Evolutionary conservation across 2,888 invertebrate genomes (phyloP).

Genomic region (Dasypogon diadema): DNA sequence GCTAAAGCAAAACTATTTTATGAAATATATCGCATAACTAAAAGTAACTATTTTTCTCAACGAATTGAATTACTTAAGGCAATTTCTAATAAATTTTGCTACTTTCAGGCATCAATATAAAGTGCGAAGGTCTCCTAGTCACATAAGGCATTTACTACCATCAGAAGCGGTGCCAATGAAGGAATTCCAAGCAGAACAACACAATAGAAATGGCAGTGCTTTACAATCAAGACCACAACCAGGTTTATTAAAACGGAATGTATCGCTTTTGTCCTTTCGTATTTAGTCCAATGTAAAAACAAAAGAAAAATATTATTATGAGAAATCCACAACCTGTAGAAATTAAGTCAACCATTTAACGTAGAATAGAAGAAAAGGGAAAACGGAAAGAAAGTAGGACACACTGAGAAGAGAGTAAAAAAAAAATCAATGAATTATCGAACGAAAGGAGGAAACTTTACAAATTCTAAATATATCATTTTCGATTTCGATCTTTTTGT

Average conservation of each 20-base stretch:
- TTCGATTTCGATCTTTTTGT: constrained; percentile 43
- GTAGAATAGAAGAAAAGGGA: not conserved
- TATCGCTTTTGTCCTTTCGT: constrained; percentile 68
- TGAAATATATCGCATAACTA: no score
- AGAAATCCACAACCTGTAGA: not conserved
- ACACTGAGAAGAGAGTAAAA: not conserved
- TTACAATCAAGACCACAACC: constrained; percentile 61
- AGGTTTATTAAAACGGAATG: constrained; percentile 66
- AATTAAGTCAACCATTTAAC: constrained; percentile 35
- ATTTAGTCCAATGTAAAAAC: constrained; percentile 72
- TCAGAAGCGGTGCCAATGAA: constrained; percentile 67
- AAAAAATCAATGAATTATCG: constrained; percentile 13
- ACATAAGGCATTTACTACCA: constrained; percentile 65
- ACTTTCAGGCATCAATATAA: constrained; percentile 66
- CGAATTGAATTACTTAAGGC: no score
- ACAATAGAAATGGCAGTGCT: constrained; percentile 59
- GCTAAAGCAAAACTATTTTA: no score
- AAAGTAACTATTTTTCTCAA: no score
- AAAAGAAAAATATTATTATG: constrained; percentile 51
- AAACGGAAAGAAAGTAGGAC: not conserved
- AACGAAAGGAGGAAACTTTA: constrained; percentile 10
- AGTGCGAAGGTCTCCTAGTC: constrained; percentile 66
- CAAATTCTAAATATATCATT: constrained; percentile 46
- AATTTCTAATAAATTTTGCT: no score
- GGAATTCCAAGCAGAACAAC: constrained; percentile 64